These are phyloP conservation scores for Leptodactylus fallax DNA, from an alignment of 2,797 vertebrate genomes.

Conservation along the genomic window DNA sequence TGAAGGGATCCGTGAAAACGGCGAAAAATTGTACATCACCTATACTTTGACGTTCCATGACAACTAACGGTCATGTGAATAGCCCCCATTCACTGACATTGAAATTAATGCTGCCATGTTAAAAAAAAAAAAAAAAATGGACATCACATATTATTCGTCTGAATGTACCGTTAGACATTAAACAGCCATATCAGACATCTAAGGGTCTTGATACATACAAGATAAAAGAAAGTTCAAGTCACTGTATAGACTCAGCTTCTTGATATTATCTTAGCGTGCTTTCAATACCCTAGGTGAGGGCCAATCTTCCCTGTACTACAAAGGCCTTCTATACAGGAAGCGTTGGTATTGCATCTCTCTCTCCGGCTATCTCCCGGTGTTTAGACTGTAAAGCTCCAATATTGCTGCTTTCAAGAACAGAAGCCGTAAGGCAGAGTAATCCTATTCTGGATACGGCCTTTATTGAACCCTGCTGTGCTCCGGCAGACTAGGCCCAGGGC, in stretches of 20 bases:
- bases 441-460: conserved; percentile 29
- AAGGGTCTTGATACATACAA: not conserved
- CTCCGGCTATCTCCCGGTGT: conserved; percentile 27
- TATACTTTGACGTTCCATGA: too few species aligned
- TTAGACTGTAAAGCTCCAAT: conserved; percentile 43
- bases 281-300: not conserved
- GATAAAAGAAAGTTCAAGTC: not conserved
- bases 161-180: not conserved
- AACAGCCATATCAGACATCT: not conserved
- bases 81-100: too few species aligned
- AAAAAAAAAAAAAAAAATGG: too few species aligned
- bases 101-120: too few species aligned
- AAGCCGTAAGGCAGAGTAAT: conserved; percentile 39
- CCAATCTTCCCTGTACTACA: not conserved
- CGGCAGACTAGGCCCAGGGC: conserved; percentile 19
- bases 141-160: too few species aligned
- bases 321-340: conserved; percentile 26
- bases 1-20: too few species aligned
- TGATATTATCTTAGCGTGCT: not conserved
- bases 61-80: too few species aligned
- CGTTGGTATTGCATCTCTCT: conserved; percentile 2
- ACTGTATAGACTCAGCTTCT: not conserved
- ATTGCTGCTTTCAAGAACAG: not conserved
- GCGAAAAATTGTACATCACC: too few species aligned
- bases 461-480: conserved; percentile 47